Percentiles rank a stretch among this genome's conserved stretches.
These are phyloP conservation scores for Trachythela sp. DNA, from an alignment of 64 coral and sea anemone species.

Conservation along the genomic window DNA sequence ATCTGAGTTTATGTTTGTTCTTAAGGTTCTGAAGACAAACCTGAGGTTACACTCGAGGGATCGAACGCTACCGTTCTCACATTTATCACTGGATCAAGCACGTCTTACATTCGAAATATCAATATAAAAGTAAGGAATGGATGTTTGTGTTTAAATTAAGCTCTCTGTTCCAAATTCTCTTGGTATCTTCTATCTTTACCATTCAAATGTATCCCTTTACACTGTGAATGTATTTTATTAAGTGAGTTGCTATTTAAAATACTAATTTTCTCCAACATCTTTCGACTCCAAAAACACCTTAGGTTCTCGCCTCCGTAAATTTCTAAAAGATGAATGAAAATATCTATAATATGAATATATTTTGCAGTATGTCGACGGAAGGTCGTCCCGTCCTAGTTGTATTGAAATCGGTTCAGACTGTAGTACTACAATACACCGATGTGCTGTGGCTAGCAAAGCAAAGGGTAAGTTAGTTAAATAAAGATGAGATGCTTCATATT, in stretches of 20 bases:
- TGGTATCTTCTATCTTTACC: too few species aligned
- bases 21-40: neutral
- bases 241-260: too few species aligned
- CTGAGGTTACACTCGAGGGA: neutral
- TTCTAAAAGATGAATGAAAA: neutral
- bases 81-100: neutral
- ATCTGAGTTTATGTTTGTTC: neutral
- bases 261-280: too few species aligned
- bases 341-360: neutral
- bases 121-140: neutral
- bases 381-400: neutral
- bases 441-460: neutral
- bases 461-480: neutral
- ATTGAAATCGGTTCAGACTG: neutral
- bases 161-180: too few species aligned
- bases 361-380: neutral
- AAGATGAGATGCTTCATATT: too few species aligned
- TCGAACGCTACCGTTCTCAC: neutral
- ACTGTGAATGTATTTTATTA: too few species aligned
- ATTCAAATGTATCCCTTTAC: too few species aligned
- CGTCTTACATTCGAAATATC: neutral
- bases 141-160: too few species aligned
- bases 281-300: too few species aligned
- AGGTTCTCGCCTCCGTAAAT: too few species aligned
- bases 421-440: neutral